phyloP scores from a whole-genome alignment of 2,888 invertebrate species.

The Xestia rhomboidea region DNA sequence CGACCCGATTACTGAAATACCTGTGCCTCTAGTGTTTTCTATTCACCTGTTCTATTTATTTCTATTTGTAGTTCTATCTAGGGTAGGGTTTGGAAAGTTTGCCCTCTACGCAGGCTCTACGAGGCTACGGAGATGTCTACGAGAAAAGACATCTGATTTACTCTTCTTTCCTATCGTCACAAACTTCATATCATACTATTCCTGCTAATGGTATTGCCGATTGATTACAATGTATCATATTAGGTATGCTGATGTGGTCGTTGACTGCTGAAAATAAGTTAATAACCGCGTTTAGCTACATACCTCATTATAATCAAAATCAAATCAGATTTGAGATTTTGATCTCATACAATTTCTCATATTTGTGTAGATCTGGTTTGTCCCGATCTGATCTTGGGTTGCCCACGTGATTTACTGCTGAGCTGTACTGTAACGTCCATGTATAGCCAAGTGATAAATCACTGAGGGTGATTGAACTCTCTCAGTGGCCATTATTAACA shows the following conservation, averaged over 20 bases:
- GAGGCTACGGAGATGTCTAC: constrained; percentile 8
- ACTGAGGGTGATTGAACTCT: constrained; percentile 26
- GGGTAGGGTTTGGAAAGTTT: neutral
- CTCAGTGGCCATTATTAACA: constrained; percentile 20
- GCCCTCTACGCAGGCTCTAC: constrained; percentile 5
- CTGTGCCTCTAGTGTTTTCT: constrained; percentile 80
- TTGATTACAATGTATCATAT: neutral
- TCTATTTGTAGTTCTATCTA: constrained; percentile 45
- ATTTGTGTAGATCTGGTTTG: neutral
- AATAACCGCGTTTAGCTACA: neutral
- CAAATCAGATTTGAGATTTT: neutral
- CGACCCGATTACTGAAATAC: constrained; percentile 89
- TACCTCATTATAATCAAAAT: neutral
- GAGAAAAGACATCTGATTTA: neutral
- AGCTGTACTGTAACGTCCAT: neutral
- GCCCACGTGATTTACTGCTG: constrained; percentile 11
- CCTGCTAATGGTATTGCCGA: neutral
- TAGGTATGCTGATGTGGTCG: neutral
- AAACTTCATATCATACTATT: neutral
- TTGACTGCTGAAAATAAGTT: neutral
- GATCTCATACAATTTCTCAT: neutral
- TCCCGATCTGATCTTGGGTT: neutral
- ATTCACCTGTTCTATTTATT: constrained; percentile 85
- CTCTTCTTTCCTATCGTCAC: neutral
- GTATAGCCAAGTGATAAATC: constrained; percentile 31